Evolutionary conservation across 1,140 invertebrate species (phyloP).

Genomic region (Venustaconcha ellipsiformis): DNA sequence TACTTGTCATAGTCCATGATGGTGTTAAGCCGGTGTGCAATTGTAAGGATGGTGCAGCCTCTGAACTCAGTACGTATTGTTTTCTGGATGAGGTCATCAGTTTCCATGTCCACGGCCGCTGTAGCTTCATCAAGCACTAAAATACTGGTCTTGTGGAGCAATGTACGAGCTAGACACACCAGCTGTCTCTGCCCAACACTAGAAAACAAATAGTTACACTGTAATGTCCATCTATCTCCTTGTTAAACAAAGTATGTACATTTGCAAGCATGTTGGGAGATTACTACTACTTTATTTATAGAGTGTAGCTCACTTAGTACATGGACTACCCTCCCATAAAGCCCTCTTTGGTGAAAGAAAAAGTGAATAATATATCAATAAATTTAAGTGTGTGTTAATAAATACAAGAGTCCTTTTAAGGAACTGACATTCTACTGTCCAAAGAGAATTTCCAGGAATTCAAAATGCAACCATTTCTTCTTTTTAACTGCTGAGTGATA

Average conservation of each 20-base stretch:
- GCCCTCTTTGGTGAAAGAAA: neutral
- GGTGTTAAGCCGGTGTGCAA: conserved; percentile 68
- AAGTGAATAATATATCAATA: neutral
- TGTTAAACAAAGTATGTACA: neutral
- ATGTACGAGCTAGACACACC: conserved; percentile 70
- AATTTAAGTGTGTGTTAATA: too few species aligned
- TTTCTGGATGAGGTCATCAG: conserved; percentile 65
- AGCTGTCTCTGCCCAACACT: conserved; percentile 72
- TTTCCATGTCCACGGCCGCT: conserved; percentile 63
- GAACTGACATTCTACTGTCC: too few species aligned
- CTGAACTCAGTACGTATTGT: conserved; percentile 61
- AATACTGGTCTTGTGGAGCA: conserved; percentile 75
- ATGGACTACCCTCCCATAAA: neutral
- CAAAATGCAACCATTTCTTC: too few species aligned
- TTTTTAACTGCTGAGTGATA: too few species aligned
- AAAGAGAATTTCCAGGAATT: too few species aligned
- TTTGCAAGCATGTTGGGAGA: neutral
- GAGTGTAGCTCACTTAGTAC: too few species aligned
- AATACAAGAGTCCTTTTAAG: too few species aligned
- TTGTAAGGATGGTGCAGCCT: conserved; percentile 64
- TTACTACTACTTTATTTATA: neutral
- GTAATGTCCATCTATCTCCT: neutral
- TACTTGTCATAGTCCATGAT: conserved; percentile 66
- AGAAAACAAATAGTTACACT: conserved; percentile 22
- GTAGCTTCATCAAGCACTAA: conserved; percentile 77